phyloP scores from a whole-genome alignment of 2,113 vertebrate genomes.

The Bos indicus region DNA sequence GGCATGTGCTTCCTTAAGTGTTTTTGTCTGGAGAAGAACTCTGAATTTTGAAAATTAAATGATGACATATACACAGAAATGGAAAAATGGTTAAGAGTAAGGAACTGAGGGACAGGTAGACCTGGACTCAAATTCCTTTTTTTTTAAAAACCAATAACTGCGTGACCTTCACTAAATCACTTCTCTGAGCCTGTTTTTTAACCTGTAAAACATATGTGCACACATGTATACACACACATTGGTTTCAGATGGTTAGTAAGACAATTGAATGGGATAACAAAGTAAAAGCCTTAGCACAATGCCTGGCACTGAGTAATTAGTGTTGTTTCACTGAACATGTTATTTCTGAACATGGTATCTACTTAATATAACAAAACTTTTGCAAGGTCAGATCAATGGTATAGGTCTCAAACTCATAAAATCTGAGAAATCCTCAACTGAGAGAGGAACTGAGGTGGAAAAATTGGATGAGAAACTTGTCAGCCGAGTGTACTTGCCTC shows the following conservation, averaged over 20 bases:
- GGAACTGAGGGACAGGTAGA: neutral
- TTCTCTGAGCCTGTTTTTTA: neutral
- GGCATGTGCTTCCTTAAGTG: neutral
- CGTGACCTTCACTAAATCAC: neutral
- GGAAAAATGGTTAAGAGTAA: neutral
- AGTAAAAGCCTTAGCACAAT: neutral
- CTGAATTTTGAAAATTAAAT: conserved; percentile 7
- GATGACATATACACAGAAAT: neutral
- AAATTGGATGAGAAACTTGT: neutral
- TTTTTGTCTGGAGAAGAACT: neutral
- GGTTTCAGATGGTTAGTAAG: neutral
- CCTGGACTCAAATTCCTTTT: neutral
- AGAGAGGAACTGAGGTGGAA: neutral
- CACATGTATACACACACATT: no score
- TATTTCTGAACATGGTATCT: neutral
- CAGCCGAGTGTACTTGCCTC: neutral
- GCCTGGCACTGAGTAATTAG: neutral
- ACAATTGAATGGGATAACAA: neutral
- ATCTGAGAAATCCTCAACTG: neutral
- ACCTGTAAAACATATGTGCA: neutral
- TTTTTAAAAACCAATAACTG: neutral
- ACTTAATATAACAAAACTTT: neutral
- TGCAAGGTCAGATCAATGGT: neutral
- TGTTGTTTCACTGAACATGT: neutral
- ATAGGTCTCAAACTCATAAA: neutral